Percentiles rank a stretch among this genome's conserved stretches.
Evolutionary conservation across 2,888 invertebrate genomes (phyloP).

Genomic region (Ophion obscuratus): DNA sequence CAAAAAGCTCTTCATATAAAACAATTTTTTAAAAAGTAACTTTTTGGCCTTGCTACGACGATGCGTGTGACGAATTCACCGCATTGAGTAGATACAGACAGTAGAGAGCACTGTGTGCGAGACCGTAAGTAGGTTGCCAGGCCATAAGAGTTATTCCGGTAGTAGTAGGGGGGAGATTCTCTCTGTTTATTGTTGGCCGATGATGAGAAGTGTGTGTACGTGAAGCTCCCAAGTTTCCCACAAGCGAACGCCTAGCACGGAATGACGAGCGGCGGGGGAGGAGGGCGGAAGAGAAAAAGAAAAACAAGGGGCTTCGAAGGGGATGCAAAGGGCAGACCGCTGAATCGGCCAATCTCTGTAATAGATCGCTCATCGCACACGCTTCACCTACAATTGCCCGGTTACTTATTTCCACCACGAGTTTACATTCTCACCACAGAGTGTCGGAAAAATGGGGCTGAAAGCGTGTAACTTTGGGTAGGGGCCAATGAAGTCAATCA

Average conservation of each 20-base stretch:
- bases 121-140: slow-evolving; percentile 68
- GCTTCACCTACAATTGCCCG: too few species aligned
- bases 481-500: too few species aligned
- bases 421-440: too few species aligned
- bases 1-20: too few species aligned
- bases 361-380: neutral
- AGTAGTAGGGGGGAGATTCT: slow-evolving; percentile 48
- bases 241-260: slow-evolving; percentile 59
- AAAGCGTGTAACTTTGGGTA: too few species aligned
- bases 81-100: slow-evolving; percentile 4
- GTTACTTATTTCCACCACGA: too few species aligned
- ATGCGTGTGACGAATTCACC: slow-evolving; percentile 46
- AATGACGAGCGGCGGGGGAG: too few species aligned
- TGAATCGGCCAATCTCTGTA: slow-evolving; percentile 30
- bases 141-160: slow-evolving; percentile 50
- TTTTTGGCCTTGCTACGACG: slow-evolving; percentile 23
- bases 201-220: slow-evolving; percentile 67
- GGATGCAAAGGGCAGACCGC: slow-evolving; percentile 36
- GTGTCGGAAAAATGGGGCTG: too few species aligned
- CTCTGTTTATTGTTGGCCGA: slow-evolving; percentile 73
- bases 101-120: slow-evolving; percentile 31
- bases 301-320: slow-evolving; percentile 17
- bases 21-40: neutral
- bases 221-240: slow-evolving; percentile 76
- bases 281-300: neutral